These are phyloP conservation scores for Drosophila hamatofila DNA, from an alignment of 2,888 invertebrate species.

Conservation along the genomic window DNA sequence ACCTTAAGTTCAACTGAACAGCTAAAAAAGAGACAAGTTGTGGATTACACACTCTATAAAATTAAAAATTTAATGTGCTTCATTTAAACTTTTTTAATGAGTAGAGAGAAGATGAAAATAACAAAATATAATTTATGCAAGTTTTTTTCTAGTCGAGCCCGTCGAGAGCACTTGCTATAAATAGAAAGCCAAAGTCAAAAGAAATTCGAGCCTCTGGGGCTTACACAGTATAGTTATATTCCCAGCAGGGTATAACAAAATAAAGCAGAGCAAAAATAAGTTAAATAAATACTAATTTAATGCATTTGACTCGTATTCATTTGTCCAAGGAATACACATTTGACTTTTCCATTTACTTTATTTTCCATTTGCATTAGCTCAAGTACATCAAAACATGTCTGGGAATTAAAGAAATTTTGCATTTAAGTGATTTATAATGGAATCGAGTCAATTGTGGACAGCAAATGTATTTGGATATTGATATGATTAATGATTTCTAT, in stretches of 20 bases:
- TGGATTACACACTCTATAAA: too few species aligned
- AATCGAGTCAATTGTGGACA: background rate
- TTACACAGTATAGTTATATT: background rate
- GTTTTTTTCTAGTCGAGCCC: background rate
- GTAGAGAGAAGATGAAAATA: background rate
- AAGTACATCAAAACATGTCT: background rate
- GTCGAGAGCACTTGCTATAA: background rate
- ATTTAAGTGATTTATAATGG: slow-evolving; percentile 17
- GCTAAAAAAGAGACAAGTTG: background rate
- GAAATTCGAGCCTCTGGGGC: background rate
- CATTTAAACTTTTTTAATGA: background rate
- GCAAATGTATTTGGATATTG: slow-evolving; percentile 1
- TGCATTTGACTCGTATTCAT: background rate
- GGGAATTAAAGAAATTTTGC: background rate
- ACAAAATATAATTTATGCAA: background rate
- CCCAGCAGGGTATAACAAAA: background rate
- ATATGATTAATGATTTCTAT: slow-evolving; percentile 39
- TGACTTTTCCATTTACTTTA: background rate
- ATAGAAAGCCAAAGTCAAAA: background rate
- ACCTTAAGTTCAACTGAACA: background rate
- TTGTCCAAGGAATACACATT: background rate
- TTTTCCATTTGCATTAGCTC: background rate
- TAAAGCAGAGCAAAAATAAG: background rate
- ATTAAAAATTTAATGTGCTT: background rate
- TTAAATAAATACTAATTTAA: background rate